Percentiles rank a stretch among this genome's conserved stretches.
Evolutionary conservation across 2,888 invertebrate species (phyloP).

Genomic region (Elmis aenea): DNA sequence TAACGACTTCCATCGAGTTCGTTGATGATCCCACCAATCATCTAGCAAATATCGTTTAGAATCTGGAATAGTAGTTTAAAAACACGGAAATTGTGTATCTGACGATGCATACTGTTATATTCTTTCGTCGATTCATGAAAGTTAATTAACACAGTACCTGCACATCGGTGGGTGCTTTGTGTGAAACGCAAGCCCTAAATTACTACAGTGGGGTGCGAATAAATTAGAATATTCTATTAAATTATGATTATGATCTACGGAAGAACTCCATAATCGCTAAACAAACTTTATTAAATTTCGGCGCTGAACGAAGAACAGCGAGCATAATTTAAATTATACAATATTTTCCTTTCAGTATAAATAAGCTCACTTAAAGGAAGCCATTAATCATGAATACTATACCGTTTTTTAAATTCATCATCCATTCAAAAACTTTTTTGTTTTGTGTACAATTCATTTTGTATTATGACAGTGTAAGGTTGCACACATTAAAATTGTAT

Average conservation of each 20-base stretch:
- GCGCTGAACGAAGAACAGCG: conserved; percentile 15
- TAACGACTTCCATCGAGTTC: conserved; percentile 30
- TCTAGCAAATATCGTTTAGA: conserved; percentile 18
- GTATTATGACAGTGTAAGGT: too few species aligned
- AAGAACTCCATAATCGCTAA: conserved; percentile 18
- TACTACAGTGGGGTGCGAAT: conserved; percentile 12
- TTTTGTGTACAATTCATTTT: too few species aligned
- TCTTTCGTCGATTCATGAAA: conserved; percentile 13
- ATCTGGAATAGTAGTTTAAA: not conserved
- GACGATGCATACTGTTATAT: conserved; percentile 11
- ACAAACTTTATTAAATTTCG: conserved; percentile 18
- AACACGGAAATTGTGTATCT: conserved; percentile 1
- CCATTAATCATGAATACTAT: conserved; percentile 12
- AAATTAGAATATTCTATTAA: conserved; percentile 18
- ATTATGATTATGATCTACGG: conserved; percentile 18
- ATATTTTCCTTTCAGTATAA: conserved; percentile 16
- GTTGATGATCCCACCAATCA: conserved; percentile 33
- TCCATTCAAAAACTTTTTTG: conserved; percentile 1
- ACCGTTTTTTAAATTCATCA: conserved; percentile 5
- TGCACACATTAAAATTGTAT: too few species aligned
- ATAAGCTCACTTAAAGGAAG: conserved; percentile 13
- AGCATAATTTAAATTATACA: conserved; percentile 17
- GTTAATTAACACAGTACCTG: conserved; percentile 18
- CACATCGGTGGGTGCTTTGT: conserved; percentile 14
- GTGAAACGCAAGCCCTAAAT: conserved; percentile 14